Evolutionary conservation across 2,113 vertebrate species (phyloP).

Genomic region (Dromiciops gliroides): DNA sequence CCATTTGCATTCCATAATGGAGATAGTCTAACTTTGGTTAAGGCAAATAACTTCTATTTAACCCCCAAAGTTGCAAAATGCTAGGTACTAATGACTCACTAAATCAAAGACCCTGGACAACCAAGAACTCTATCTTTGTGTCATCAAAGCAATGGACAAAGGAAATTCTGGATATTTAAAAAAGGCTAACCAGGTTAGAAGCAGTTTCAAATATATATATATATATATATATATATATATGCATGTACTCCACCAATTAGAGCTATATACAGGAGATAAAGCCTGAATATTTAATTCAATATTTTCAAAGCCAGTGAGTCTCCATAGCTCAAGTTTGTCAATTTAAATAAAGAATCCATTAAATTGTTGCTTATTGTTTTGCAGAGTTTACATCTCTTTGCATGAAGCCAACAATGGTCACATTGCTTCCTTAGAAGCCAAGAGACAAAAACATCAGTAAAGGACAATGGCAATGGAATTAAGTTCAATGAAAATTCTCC

Average conservation of each 20-base stretch:
- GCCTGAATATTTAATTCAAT: slow-evolving; percentile 8
- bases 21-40: background rate
- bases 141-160: background rate
- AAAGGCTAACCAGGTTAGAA: background rate
- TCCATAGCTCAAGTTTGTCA: slow-evolving; percentile 7
- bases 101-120: background rate
- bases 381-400: slow-evolving; percentile 11
- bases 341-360: slow-evolving; percentile 40
- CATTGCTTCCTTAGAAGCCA: slow-evolving; percentile 31
- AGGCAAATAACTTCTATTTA: background rate
- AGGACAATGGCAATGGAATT: background rate
- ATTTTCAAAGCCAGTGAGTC: slow-evolving; percentile 35
- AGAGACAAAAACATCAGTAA: background rate
- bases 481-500: background rate
- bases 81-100: background rate
- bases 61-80: background rate
- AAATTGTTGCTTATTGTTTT: slow-evolving; percentile 41
- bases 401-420: slow-evolving; percentile 20
- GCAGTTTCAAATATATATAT: background rate
- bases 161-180: background rate
- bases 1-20: background rate
- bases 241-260: background rate
- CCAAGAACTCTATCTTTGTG: background rate
- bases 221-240: background rate
- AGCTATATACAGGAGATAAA: slow-evolving; percentile 6